phyloP scores from a whole-genome alignment of 2,888 invertebrate genomes.

The Deroplatys truncata region DNA sequence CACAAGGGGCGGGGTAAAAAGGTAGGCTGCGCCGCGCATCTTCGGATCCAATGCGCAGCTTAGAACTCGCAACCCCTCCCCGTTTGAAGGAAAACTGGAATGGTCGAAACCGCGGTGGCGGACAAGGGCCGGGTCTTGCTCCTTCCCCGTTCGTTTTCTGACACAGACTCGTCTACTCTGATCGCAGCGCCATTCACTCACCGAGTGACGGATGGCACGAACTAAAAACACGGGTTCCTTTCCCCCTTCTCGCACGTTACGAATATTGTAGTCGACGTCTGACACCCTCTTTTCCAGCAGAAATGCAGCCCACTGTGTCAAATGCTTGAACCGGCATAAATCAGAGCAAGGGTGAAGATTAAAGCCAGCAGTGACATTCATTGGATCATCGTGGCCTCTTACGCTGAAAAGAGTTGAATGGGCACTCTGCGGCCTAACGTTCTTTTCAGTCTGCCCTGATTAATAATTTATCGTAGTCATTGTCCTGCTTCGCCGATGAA shows the following conservation, averaged over 20 bases:
- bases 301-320: constrained; percentile 8
- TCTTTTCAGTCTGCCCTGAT: too few relatives aligned
- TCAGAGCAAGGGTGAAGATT: constrained; percentile 7
- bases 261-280: not conserved
- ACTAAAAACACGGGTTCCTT: constrained; percentile 7
- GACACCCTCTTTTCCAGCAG: not conserved
- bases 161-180: constrained; percentile 7
- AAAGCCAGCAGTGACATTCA: not conserved
- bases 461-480: too few relatives aligned
- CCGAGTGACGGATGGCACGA: constrained; percentile 23
- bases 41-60: constrained; percentile 23
- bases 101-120: constrained; percentile 8
- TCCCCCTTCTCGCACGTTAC: not conserved
- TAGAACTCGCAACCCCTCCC: constrained; percentile 13
- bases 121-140: constrained; percentile 42
- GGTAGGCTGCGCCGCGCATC: constrained; percentile 23
- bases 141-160: constrained; percentile 39
- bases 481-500: too few relatives aligned
- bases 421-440: too few relatives aligned
- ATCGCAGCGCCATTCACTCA: constrained; percentile 21
- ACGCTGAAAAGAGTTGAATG: too few relatives aligned
- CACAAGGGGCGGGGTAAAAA: not conserved
- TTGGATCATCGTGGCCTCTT: not conserved
- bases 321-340: constrained; percentile 14
- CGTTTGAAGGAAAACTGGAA: constrained; percentile 20